phyloP scores from a whole-genome alignment of 2,797 vertebrate genomes.

The Simalia tracyae region DNA sequence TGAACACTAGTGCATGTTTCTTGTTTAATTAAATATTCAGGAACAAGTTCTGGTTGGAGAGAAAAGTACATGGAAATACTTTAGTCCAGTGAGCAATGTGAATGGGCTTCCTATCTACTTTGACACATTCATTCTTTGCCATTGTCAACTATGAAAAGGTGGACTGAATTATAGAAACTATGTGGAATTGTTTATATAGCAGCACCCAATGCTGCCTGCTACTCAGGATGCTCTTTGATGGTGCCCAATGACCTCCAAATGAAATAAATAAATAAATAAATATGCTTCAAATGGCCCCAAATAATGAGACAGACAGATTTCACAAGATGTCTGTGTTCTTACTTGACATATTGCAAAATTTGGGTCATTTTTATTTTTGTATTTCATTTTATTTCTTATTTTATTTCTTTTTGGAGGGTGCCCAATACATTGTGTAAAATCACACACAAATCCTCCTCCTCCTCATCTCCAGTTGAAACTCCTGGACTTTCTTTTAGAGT shows the following conservation, averaged over 20 bases:
- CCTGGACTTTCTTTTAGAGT: background rate
- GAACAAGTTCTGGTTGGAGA: background rate
- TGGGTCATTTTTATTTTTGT: background rate
- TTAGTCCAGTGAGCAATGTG: background rate
- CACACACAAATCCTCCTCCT: background rate
- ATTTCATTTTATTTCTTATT: background rate
- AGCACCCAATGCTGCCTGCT: no score
- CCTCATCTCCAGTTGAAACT: background rate
- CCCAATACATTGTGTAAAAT: background rate
- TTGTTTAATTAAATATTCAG: background rate
- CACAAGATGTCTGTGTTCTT: background rate
- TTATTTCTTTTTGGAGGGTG: background rate
- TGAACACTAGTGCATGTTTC: background rate
- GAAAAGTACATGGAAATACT: background rate
- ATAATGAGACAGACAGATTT: background rate
- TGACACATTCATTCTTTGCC: background rate
- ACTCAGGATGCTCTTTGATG: no score
- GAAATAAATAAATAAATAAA: no score
- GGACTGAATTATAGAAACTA: background rate
- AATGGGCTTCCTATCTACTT: background rate
- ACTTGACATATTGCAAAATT: background rate
- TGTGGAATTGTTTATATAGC: background rate
- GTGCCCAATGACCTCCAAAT: background rate
- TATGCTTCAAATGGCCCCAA: background rate
- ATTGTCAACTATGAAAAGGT: background rate